Percentiles rank a stretch among this genome's conserved stretches.
Conservation (phyloP, 2,797 vertebrate genomes). For the Champsocephalus esox region DNA sequence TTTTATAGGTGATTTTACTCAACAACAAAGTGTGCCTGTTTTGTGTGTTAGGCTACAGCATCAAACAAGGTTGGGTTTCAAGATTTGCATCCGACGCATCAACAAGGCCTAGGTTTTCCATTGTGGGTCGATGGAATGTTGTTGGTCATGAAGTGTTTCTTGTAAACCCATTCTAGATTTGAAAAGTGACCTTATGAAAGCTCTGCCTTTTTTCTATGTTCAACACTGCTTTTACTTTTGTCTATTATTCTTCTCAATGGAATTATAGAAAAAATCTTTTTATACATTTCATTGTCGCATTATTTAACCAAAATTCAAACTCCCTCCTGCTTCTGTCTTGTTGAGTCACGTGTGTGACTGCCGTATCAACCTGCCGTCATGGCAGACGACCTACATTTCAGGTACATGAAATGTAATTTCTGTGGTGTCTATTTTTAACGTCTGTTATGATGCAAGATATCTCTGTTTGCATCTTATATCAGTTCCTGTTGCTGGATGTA, state of each 20-base stretch:
- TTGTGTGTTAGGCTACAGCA: constrained; percentile 66
- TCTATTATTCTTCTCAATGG: constrained; percentile 28
- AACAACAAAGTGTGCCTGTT: constrained; percentile 61
- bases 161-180: constrained; percentile 70
- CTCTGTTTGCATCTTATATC: constrained; percentile 54
- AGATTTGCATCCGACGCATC: constrained; percentile 11
- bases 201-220: constrained; percentile 64
- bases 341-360: constrained; percentile 34
- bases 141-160: constrained; percentile 57
- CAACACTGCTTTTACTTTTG: constrained; percentile 6
- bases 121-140: constrained; percentile 46
- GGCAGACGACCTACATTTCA: constrained; percentile 37
- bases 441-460: constrained; percentile 44
- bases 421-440: constrained; percentile 49
- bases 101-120: neutral
- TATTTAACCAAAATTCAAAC: constrained; percentile 48
- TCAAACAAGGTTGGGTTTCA: constrained; percentile 67
- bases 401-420: constrained; percentile 34
- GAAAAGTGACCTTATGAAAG: constrained; percentile 84
- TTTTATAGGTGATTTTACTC: constrained; percentile 55
- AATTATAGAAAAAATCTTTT: constrained; percentile 41
- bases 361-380: constrained; percentile 27
- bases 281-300: constrained; percentile 46
- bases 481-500: constrained; percentile 69
- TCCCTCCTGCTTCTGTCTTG: constrained; percentile 54